Base-by-base conservation (phyloP, 2,797 vertebrate genomes). In the Arremon brunneinucha region DNA sequence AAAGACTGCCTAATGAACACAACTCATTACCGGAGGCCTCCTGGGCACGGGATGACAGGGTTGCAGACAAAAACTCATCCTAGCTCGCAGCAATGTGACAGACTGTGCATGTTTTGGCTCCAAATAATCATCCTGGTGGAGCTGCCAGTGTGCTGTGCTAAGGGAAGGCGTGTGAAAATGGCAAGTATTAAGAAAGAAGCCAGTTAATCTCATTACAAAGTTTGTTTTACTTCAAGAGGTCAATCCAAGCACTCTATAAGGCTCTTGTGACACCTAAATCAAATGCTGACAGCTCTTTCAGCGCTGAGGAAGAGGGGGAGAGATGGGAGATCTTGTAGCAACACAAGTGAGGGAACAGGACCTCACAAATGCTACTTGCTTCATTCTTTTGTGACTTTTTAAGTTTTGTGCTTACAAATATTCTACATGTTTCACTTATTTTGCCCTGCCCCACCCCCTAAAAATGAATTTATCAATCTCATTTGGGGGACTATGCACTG, bases 1-100 rank as follows among this genome's bases (percentile, higher is more conserved):
- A 97, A 92, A 87, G 96, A 96, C 95, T 97, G 87, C 70, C 94
- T 97, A 96, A 97, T 95, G 96, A 96, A 94, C 91, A 95, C 78
- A 68, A 78, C 96, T 97, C 94, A 79, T 97, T 97, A 97, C 53
- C 13, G 53, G 52, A 44, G 90, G 86, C 86, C 95, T 95, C 94
- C 91, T 84, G 88, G 95, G 96, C 94, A 96, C 0, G 2, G 88
- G 13, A 89, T 90, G 94, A 90, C 93, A 93, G 64, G 23, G 86
- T 47, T 91, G 46, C 88, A 93, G 89, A 94, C 68, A 90, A 92
- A 93, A 94, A 83, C 4, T 53, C 86, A 93, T 55, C 91, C 90
- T 80, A 84, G 89, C 88, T 96, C 60, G 30, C 78, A 97, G 95
- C 91, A 65, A 68, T 55, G 83, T 89, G 91, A 87, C 90, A 95